Evolutionary conservation across 2,797 vertebrate species (phyloP).

Genomic region (Crocidura indochinensis): DNA sequence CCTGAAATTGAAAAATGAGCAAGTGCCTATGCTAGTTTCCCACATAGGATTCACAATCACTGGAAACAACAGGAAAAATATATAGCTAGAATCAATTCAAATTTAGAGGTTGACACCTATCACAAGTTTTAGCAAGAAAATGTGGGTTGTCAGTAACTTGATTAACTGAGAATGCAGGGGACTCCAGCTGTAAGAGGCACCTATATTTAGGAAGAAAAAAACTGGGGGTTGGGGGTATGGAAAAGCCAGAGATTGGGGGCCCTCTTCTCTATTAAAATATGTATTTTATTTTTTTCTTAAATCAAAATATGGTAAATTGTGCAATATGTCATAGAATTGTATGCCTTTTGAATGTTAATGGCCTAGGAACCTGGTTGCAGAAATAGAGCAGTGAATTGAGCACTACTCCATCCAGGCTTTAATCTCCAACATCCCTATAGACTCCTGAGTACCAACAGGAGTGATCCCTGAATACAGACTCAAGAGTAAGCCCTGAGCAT

Average conservation of each 20-base stretch:
- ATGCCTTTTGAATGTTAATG: not conserved
- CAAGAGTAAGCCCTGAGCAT: no score
- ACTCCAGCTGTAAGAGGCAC: not conserved
- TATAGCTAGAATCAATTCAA: not conserved
- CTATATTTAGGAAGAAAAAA: not conserved
- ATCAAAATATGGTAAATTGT: not conserved
- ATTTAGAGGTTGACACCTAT: not conserved
- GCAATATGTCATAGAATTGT: not conserved
- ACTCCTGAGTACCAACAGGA: no score
- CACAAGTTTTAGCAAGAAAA: not conserved
- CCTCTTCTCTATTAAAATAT: not conserved
- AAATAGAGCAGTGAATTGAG: no score
- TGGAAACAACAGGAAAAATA: not conserved
- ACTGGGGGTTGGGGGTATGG: not conserved
- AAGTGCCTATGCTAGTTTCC: not conserved
- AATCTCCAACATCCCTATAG: no score
- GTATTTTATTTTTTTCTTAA: not conserved
- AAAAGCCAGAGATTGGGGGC: not conserved
- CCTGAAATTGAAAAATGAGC: not conserved
- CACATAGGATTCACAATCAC: not conserved
- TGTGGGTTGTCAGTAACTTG: not conserved
- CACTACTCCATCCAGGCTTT: no score
- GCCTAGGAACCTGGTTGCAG: not conserved
- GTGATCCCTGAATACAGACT: no score
- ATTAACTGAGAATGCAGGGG: not conserved